Conservation (phyloP, 2,797 vertebrate genomes). For the Acipenser transmontanus region DNA sequence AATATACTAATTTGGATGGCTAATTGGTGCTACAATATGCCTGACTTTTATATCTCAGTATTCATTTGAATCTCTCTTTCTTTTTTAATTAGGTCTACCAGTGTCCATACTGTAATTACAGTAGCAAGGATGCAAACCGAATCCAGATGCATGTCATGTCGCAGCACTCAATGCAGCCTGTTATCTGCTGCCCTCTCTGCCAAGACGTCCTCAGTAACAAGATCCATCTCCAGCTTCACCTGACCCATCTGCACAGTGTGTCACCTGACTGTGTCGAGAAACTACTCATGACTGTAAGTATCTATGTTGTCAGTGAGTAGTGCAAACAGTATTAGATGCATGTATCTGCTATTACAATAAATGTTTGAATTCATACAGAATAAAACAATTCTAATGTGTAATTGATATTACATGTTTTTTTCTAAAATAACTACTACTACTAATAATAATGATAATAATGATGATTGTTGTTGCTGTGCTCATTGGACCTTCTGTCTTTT, state of each 20-base stretch:
- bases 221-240: constrained; percentile 96
- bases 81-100: constrained; percentile 76
- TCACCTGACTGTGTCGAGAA: constrained; percentile 98
- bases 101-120: constrained; percentile 98
- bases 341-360: too few relatives aligned
- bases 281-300: constrained; percentile 89
- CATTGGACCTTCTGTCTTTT: constrained; percentile 12
- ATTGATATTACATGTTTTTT: neutral
- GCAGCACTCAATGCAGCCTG: constrained; percentile 97
- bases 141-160: constrained; percentile 99
- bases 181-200: constrained; percentile 96
- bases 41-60: too few relatives aligned
- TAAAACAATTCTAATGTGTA: neutral
- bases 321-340: too few relatives aligned
- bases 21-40: too few relatives aligned
- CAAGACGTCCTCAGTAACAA: constrained; percentile 99
- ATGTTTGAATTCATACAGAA: too few relatives aligned
- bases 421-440: too few relatives aligned
- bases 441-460: too few relatives aligned
- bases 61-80: too few relatives aligned
- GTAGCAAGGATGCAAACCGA: constrained; percentile 91
- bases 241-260: constrained; percentile 97
- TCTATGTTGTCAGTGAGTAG: neutral
- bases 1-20: too few relatives aligned
- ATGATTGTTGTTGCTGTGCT: too few relatives aligned